phyloP scores from a whole-genome alignment of 2,113 vertebrate species.

The Loxodonta africana region DNA sequence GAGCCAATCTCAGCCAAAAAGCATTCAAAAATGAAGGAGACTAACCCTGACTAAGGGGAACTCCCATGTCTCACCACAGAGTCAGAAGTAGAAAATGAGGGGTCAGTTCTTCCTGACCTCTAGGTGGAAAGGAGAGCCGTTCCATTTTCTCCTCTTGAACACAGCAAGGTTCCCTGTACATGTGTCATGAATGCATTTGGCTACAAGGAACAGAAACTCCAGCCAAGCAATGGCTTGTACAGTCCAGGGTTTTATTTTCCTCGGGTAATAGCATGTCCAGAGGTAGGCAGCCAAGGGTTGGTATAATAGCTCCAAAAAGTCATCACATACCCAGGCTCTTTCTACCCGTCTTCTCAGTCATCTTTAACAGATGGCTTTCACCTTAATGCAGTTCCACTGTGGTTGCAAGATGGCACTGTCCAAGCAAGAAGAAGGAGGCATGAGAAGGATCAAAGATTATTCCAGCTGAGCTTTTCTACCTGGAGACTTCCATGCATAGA shows the following conservation, averaged over 20 bases:
- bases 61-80: neutral
- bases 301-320: neutral
- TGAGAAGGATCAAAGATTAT: neutral
- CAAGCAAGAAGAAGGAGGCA: neutral
- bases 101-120: neutral
- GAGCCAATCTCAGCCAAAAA: constrained; percentile 7
- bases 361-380: neutral
- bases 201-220: neutral
- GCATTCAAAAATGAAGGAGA: neutral
- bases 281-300: neutral
- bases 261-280: neutral
- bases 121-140: neutral
- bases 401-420: neutral
- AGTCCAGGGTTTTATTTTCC: neutral
- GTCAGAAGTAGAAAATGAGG: constrained; percentile 42
- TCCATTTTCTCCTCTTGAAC: neutral
- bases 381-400: neutral
- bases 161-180: neutral
- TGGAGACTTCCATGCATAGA: neutral
- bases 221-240: neutral
- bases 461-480: neutral
- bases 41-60: constrained; percentile 26
- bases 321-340: neutral
- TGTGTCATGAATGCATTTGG: neutral
- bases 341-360: neutral